Evolutionary conservation across 2,113 vertebrate genomes (phyloP).

Genomic region (Edolisoma coerulescens): DNA sequence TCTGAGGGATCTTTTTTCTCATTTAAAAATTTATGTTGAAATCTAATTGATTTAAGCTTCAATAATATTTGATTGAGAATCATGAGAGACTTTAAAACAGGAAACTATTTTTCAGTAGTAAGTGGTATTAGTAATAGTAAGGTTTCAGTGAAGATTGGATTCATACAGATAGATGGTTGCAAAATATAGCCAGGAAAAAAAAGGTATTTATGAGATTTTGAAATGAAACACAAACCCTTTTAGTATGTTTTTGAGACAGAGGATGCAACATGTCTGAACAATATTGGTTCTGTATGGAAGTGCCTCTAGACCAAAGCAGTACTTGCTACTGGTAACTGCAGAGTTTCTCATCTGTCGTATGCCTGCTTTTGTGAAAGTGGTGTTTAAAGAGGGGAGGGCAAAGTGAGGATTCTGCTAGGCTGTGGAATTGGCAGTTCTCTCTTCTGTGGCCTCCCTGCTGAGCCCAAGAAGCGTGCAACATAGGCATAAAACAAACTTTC

Average conservation of each 20-base stretch:
- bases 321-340: background rate
- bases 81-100: background rate
- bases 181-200: background rate
- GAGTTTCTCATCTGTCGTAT: fast-evolving
- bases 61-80: background rate
- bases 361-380: background rate
- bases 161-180: background rate
- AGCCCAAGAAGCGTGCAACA: background rate
- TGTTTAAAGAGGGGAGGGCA: background rate
- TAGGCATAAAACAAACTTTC: background rate
- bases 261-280: background rate
- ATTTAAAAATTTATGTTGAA: background rate
- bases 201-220: background rate
- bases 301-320: background rate
- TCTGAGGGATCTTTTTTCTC: background rate
- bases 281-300: background rate
- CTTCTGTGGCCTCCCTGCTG: background rate
- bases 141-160: background rate
- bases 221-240: background rate
- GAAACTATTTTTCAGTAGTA: background rate
- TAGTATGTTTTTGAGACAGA: background rate
- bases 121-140: background rate
- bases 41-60: background rate
- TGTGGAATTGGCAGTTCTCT: background rate
- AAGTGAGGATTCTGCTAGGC: background rate